phyloP scores from a whole-genome alignment of 1,140 invertebrate genomes.

The Aphelenchoides avenae region DNA sequence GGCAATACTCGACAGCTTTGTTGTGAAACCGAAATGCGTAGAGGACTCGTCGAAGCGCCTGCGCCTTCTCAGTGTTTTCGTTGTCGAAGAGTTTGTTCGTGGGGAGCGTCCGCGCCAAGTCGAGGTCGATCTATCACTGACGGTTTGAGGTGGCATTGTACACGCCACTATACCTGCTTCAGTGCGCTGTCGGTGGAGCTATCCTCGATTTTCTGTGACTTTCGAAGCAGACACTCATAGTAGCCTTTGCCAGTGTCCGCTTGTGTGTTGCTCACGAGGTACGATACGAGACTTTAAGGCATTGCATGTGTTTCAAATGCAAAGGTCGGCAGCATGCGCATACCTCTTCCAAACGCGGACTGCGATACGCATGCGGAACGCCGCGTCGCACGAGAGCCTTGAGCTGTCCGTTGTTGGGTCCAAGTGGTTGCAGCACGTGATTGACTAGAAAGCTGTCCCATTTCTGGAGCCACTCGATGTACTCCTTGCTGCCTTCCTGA shows the following conservation, averaged over 20 bases:
- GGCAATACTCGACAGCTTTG: conserved; percentile 41
- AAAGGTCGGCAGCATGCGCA: no score
- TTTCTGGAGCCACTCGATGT: conserved; percentile 35
- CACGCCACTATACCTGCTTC: conserved; percentile 57
- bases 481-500: conserved; percentile 28
- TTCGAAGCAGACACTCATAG: conserved; percentile 55
- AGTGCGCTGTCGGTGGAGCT: conserved; percentile 45
- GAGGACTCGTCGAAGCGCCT: conserved; percentile 21
- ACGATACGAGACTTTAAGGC: conserved; percentile 35
- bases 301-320: conserved; percentile 3
- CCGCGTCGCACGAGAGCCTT: conserved; percentile 58
- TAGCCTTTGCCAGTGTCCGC: conserved; percentile 51
- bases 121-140: conserved; percentile 32
- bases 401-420: conserved; percentile 38
- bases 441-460: conserved; percentile 42
- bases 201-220: conserved; percentile 26
- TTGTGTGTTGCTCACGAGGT: conserved; percentile 44
- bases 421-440: conserved; percentile 28
- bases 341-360: conserved; percentile 54
- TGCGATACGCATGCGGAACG: conserved; percentile 60
- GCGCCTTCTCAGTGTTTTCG: conserved; percentile 25
- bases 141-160: neutral
- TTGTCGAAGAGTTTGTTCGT: conserved; percentile 37
- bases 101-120: conserved; percentile 38
- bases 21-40: conserved; percentile 46